Evolutionary conservation across 2,888 invertebrate species (phyloP).

Genomic region (Cerceris rybyensis): DNA sequence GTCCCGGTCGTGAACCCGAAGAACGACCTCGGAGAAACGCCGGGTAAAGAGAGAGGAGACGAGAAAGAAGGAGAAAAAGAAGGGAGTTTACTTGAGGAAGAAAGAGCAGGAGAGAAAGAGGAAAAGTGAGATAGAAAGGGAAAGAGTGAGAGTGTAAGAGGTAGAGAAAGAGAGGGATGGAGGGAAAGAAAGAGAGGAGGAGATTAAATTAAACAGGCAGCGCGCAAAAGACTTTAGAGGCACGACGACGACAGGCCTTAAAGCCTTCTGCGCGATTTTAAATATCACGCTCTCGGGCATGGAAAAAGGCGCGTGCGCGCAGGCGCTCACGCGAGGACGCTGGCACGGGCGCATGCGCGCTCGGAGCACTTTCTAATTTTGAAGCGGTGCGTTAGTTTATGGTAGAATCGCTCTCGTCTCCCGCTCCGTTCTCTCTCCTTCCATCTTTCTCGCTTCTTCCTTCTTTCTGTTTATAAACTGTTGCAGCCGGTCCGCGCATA

Average conservation of each 20-base stretch:
- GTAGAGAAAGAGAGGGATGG: constrained; percentile 14
- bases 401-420: constrained; percentile 23
- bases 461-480: constrained; percentile 56
- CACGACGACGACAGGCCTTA: constrained; percentile 24
- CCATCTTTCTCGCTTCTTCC: background rate
- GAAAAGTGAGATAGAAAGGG: constrained; percentile 22
- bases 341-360: constrained; percentile 32
- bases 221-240: constrained; percentile 43
- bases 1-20: constrained; percentile 77
- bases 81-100: constrained; percentile 7
- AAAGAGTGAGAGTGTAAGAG: constrained; percentile 31
- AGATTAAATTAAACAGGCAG: constrained; percentile 71
- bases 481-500: constrained; percentile 4
- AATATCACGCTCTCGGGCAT: constrained; percentile 36
- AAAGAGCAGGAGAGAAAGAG: constrained; percentile 14
- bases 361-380: constrained; percentile 62
- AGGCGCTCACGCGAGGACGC: constrained; percentile 18
- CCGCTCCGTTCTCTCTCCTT: constrained; percentile 15
- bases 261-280: constrained; percentile 45
- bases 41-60: constrained; percentile 50
- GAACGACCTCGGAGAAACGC: constrained; percentile 71
- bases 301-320: constrained; percentile 35
- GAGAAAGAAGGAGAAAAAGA: constrained; percentile 22
- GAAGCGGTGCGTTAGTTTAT: constrained; percentile 49
- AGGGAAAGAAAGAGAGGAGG: constrained; percentile 14